These are phyloP conservation scores for Cyrtodaria siliqua DNA, from an alignment of 2,888 invertebrate genomes.

Conservation along the genomic window DNA sequence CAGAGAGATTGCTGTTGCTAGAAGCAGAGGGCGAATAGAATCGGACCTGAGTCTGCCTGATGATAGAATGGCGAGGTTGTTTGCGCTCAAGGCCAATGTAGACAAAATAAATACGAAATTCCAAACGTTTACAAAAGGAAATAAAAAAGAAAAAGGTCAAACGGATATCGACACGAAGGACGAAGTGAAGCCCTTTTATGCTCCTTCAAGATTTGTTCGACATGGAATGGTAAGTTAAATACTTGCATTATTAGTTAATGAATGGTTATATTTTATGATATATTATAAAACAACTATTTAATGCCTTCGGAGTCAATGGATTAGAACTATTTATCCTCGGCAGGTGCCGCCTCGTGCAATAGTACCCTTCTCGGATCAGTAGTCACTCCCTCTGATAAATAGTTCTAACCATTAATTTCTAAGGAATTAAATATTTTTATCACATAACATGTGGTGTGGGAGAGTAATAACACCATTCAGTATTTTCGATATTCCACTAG, in stretches of 20 bases:
- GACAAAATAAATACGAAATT: slow-evolving; percentile 50
- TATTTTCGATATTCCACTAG: too few species aligned
- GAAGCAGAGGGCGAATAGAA: slow-evolving; percentile 63
- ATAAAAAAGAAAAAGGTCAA: slow-evolving; percentile 36
- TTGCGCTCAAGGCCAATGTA: slow-evolving; percentile 45
- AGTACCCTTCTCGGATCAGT: too few species aligned
- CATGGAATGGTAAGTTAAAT: slow-evolving; percentile 64
- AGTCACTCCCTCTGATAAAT: too few species aligned
- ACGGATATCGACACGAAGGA: slow-evolving; percentile 24
- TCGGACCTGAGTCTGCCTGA: slow-evolving; percentile 56
- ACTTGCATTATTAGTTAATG: background rate
- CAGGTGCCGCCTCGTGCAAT: too few species aligned
- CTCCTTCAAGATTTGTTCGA: slow-evolving; percentile 63
- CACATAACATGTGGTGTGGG: too few species aligned
- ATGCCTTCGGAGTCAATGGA: too few species aligned
- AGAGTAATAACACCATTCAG: too few species aligned
- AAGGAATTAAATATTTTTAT: background rate
- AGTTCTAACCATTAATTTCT: too few species aligned
- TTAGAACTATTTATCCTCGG: too few species aligned
- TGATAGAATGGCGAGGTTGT: slow-evolving; percentile 54
- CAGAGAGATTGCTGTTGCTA: slow-evolving; percentile 51
- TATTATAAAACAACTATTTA: too few species aligned
- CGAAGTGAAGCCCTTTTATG: slow-evolving; percentile 47
- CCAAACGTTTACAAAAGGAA: slow-evolving; percentile 21
- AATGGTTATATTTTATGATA: background rate